A percentile compares a stretch with the other conserved stretches of the same genome.
Evolutionary conservation across 2,113 vertebrate species (phyloP).

Genomic region (Peucedramus taeniatus): DNA sequence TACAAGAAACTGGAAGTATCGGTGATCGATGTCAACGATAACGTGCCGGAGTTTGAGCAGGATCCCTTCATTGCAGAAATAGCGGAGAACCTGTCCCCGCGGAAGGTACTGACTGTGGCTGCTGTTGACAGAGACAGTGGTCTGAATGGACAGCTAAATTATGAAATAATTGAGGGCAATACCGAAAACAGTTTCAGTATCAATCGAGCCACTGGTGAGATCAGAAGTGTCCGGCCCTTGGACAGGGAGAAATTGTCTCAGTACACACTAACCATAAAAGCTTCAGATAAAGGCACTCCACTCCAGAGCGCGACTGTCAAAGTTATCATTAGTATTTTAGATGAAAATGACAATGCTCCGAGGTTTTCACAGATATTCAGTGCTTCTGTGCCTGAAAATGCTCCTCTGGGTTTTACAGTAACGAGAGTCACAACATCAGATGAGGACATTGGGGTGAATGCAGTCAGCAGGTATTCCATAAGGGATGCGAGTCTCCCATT

Average conservation of each 20-base stretch:
- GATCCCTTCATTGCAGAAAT: slow-evolving; percentile 88
- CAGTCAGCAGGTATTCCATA: slow-evolving; percentile 90
- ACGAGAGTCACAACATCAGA: slow-evolving; percentile 93
- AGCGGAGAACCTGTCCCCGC: slow-evolving; percentile 87
- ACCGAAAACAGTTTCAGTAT: slow-evolving; percentile 88
- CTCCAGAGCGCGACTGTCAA: slow-evolving; percentile 80
- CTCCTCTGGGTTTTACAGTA: slow-evolving; percentile 87
- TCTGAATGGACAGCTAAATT: slow-evolving; percentile 87
- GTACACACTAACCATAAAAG: slow-evolving; percentile 83
- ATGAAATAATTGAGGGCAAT: slow-evolving; percentile 87
- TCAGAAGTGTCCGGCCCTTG: slow-evolving; percentile 83
- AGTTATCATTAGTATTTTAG: slow-evolving; percentile 85
- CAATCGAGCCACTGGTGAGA: slow-evolving; percentile 86
- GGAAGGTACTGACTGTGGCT: slow-evolving; percentile 81
- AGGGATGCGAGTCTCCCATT: slow-evolving; percentile 87
- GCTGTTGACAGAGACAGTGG: slow-evolving; percentile 90
- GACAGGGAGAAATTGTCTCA: slow-evolving; percentile 86
- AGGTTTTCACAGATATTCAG: slow-evolving; percentile 97
- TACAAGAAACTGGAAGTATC: slow-evolving; percentile 89
- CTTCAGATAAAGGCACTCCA: slow-evolving; percentile 83
- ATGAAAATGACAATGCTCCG: slow-evolving; percentile 95
- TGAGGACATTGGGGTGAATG: slow-evolving; percentile 87
- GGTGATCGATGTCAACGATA: slow-evolving; percentile 91
- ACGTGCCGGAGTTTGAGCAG: slow-evolving; percentile 83
- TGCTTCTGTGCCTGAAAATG: slow-evolving; percentile 89